Evolutionary conservation across 2,888 invertebrate species (phyloP).

Genomic region (Cosmopolites sordidus): DNA sequence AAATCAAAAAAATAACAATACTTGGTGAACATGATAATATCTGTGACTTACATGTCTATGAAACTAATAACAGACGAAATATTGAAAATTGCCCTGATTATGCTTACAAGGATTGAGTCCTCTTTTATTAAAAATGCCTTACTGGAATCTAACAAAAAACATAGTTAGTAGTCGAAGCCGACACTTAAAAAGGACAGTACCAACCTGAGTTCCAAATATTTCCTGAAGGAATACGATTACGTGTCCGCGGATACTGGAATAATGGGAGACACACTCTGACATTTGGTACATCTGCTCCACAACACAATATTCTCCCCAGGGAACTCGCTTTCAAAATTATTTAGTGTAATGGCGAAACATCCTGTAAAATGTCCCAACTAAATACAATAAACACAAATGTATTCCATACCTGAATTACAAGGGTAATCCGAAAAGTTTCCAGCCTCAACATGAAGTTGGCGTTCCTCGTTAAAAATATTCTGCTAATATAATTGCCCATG

Average conservation of each 20-base stretch:
- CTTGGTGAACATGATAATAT: too few species aligned
- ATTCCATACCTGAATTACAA: too few species aligned
- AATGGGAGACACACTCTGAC: slow-evolving; percentile 65
- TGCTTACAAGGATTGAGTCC: slow-evolving; percentile 60
- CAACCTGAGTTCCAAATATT: slow-evolving; percentile 75
- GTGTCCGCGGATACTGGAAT: slow-evolving; percentile 73
- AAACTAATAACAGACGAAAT: too few species aligned
- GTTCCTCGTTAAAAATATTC: too few species aligned
- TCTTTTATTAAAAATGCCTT: slow-evolving; percentile 63
- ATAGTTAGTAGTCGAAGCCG: background rate
- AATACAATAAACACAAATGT: too few species aligned
- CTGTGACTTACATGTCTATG: too few species aligned
- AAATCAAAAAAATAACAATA: too few species aligned
- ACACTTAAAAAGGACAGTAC: background rate
- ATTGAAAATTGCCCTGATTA: slow-evolving; percentile 85
- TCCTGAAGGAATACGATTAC: slow-evolving; percentile 83
- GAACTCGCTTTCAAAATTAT: slow-evolving; percentile 54
- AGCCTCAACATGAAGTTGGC: too few species aligned
- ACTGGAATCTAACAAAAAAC: slow-evolving; percentile 56
- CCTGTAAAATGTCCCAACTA: slow-evolving; percentile 46
- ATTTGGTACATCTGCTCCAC: slow-evolving; percentile 79
- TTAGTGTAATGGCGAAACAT: slow-evolving; percentile 73
- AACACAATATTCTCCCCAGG: slow-evolving; percentile 62
- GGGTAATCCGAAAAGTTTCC: too few species aligned
- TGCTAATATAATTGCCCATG: too few species aligned